Evolutionary conservation across 2,888 invertebrate species (phyloP), one percentile per base, ranked within the genome.

Genomic region (Oxyteleia sp.): DNA sequence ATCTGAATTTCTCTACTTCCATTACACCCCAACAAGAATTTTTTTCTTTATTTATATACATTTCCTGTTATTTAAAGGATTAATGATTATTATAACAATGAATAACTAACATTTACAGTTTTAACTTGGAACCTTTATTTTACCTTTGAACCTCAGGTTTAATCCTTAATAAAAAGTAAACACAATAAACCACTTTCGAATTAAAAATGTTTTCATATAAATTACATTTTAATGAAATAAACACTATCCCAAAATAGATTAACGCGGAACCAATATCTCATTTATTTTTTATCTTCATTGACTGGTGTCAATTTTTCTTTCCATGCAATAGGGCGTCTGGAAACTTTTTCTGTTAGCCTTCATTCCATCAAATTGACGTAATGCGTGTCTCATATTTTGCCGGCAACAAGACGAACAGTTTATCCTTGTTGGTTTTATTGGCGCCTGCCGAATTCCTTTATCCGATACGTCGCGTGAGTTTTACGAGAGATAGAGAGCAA

Each of bases 401-500:
- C 15, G 16, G 2, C 15, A 29, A 29, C n/a, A 29, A 38, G 23
- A 20, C 26, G 66, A 38, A 66, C 51, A 38, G 38, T 35, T n/a
- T 35, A 20, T 41, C 51, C 53, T 41, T 26, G 20, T 55, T 55
- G 11, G 45, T 59, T 61, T 71, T 59, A 71, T 71, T 71, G 57
- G 23, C 68, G 16, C 20, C 57, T 10, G 23, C 7, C 49, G 38
- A 59, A 61, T 41, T 61, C 20, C 26, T 49, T 29, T 41, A 49
- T 49, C 64, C 35, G 49, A 64, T 64, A 68, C 51, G 32, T 59
- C 69, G 45, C 38, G n/a, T 55, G 26, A 57, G 26, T 69, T 79
- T 57, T 55, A 66, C 57, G 79, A 76, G 41, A 53, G 61, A 79
- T 72, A 43, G 71, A 74, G 76, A 78, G 63, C 63, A 61, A 59